A percentile compares a stretch with the other conserved stretches of the same genome.
Conservation (phyloP, 2,888 invertebrate genomes). For the Ganaspis brasiliensis region DNA sequence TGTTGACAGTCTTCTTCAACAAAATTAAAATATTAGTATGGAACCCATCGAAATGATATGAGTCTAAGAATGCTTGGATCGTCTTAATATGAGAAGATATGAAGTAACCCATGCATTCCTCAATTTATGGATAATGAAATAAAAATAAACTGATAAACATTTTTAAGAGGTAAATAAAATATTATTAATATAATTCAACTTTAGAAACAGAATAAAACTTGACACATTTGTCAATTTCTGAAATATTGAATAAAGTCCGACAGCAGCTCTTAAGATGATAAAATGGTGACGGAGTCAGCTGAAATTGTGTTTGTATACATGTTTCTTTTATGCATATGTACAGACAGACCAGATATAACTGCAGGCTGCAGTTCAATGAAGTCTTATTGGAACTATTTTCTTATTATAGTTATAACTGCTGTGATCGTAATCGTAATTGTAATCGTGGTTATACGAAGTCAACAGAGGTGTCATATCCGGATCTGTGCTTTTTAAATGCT, state of each 20-base stretch:
- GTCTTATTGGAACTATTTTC: slow-evolving; percentile 79
- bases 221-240: neutral
- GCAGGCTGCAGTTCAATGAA: slow-evolving; percentile 75
- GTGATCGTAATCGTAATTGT: slow-evolving; percentile 79
- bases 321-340: slow-evolving; percentile 43
- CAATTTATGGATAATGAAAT: slow-evolving; percentile 9
- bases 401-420: slow-evolving; percentile 80
- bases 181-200: slow-evolving; percentile 13
- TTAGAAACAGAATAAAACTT: slow-evolving; percentile 11
- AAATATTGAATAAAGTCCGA: slow-evolving; percentile 1
- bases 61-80: too few relatives aligned
- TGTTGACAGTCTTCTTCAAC: too few relatives aligned
- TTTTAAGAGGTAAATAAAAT: slow-evolving; percentile 27
- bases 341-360: slow-evolving; percentile 61
- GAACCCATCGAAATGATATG: too few relatives aligned
- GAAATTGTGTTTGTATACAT: slow-evolving; percentile 7
- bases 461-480: slow-evolving; percentile 72
- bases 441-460: slow-evolving; percentile 77
- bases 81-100: neutral
- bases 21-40: too few relatives aligned
- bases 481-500: slow-evolving; percentile 81
- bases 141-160: too few relatives aligned
- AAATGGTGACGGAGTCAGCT: slow-evolving; percentile 25
- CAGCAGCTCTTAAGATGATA: slow-evolving; percentile 21
- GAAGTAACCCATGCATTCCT: neutral